phyloP scores from a whole-genome alignment of 2,113 vertebrate genomes.

The Alosa alosa region DNA sequence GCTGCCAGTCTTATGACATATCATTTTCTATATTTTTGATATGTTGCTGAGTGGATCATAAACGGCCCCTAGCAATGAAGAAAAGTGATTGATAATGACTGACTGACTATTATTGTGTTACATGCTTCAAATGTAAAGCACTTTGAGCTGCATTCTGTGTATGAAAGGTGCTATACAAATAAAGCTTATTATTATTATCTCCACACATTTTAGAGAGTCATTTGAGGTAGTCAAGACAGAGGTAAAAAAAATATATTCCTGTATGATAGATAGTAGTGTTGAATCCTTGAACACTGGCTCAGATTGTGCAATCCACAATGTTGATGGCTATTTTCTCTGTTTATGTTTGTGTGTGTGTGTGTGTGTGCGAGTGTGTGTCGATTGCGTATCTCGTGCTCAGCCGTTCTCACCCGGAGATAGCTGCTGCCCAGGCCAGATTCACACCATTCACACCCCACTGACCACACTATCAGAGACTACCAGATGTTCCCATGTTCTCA shows the following conservation, averaged over 20 bases:
- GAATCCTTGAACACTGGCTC: neutral
- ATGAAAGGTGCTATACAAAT: too few species aligned
- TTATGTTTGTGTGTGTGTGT: too few species aligned
- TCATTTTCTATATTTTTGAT: too few species aligned
- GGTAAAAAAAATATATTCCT: neutral
- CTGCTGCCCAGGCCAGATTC: neutral
- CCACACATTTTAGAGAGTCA: neutral
- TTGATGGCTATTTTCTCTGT: neutral
- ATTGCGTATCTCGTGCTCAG: slow-evolving; percentile 72
- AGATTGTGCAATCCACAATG: neutral
- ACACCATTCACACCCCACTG: neutral
- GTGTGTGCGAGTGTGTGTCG: neutral
- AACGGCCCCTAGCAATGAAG: too few species aligned
- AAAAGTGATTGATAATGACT: too few species aligned
- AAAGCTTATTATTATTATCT: too few species aligned
- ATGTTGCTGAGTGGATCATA: too few species aligned
- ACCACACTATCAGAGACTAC: neutral
- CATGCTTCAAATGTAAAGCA: too few species aligned
- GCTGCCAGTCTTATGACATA: too few species aligned
- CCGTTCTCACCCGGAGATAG: neutral
- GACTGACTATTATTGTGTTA: too few species aligned
- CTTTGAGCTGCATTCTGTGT: too few species aligned
- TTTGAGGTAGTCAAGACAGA: neutral
- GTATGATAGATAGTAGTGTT: too few species aligned
- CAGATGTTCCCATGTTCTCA: slow-evolving; percentile 7